Evolutionary conservation across 2,888 invertebrate species (phyloP).

Genomic region (Sericinus montela): DNA sequence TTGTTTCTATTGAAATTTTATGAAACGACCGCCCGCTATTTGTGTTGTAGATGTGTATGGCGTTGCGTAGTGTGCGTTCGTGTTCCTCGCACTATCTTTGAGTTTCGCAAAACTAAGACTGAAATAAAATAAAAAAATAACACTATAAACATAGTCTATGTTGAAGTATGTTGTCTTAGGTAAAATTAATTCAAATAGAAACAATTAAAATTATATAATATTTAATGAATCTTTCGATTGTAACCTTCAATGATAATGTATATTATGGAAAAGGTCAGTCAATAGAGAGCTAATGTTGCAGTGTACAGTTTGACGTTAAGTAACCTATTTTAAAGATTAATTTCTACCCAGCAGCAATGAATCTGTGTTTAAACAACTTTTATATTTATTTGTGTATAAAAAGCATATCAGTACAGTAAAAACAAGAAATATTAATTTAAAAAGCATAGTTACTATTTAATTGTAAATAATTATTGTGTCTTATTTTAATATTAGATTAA

Average conservation of each 20-base stretch:
- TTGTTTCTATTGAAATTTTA: conserved; percentile 51
- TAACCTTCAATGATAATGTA: conserved; percentile 61
- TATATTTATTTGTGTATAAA: conserved; percentile 69
- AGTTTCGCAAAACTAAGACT: conserved; percentile 78
- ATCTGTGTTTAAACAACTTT: conserved; percentile 78
- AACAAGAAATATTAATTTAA: conserved; percentile 70
- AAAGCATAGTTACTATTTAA: conserved; percentile 73
- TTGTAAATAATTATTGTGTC: conserved; percentile 71
- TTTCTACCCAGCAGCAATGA: conserved; percentile 71
- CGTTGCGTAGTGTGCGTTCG: conserved; percentile 46
- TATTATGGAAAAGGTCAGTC: conserved; percentile 60
- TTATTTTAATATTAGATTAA: conserved; percentile 72
- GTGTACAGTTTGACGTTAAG: conserved; percentile 69
- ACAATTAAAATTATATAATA: conserved; percentile 72
- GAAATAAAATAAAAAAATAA: conserved; percentile 74
- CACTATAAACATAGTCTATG: conserved; percentile 67
- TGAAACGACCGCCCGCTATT: conserved; percentile 46
- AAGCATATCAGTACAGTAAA: conserved; percentile 75
- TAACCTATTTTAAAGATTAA: conserved; percentile 65
- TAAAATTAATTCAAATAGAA: conserved; percentile 76
- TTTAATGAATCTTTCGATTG: conserved; percentile 72
- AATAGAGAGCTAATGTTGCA: conserved; percentile 62
- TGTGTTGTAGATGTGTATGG: conserved; percentile 42
- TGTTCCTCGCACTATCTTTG: conserved; percentile 66
- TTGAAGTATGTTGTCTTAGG: conserved; percentile 74